Evolutionary conservation across 2,797 vertebrate species (phyloP).

Genomic region (Champsocephalus gunnari): DNA sequence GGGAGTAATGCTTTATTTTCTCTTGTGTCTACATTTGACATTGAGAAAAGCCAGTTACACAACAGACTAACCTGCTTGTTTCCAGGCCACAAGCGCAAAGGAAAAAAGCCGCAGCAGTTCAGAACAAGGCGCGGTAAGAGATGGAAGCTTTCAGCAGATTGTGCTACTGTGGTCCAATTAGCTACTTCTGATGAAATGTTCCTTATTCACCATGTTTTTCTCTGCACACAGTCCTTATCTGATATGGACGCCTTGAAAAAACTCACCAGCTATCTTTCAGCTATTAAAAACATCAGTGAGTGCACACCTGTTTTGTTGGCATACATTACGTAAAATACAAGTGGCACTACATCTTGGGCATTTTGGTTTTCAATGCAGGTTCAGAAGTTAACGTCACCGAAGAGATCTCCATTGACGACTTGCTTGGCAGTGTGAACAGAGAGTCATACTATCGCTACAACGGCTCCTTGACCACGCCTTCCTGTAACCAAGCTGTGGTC

Average conservation of each 20-base stretch:
- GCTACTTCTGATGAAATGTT: fast-evolving
- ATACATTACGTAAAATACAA: background rate
- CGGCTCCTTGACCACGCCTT: conserved; percentile 83
- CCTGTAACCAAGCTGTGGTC: conserved; percentile 79
- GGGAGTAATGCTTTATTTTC: background rate
- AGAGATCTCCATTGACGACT: conserved; percentile 67
- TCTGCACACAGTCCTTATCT: conserved; percentile 20
- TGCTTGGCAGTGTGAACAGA: conserved; percentile 71
- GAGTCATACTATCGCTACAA: conserved; percentile 78
- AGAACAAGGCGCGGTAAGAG: conserved; percentile 4
- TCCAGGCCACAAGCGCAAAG: conserved; percentile 17
- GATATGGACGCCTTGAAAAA: conserved; percentile 48
- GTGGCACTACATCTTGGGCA: background rate
- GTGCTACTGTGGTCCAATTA: background rate
- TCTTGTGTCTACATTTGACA: background rate
- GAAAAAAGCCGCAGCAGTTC: conserved; percentile 23
- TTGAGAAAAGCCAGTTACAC: background rate
- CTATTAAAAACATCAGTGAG: conserved; percentile 53
- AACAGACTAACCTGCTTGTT: background rate
- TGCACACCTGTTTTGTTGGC: background rate
- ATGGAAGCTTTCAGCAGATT: background rate
- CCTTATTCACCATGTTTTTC: background rate
- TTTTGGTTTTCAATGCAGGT: conserved; percentile 31
- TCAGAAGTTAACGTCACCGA: conserved; percentile 18
- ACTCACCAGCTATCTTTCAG: conserved; percentile 43